Base-by-base conservation (phyloP, 2,797 vertebrate genomes). In the Micromesistius poutassou region DNA sequence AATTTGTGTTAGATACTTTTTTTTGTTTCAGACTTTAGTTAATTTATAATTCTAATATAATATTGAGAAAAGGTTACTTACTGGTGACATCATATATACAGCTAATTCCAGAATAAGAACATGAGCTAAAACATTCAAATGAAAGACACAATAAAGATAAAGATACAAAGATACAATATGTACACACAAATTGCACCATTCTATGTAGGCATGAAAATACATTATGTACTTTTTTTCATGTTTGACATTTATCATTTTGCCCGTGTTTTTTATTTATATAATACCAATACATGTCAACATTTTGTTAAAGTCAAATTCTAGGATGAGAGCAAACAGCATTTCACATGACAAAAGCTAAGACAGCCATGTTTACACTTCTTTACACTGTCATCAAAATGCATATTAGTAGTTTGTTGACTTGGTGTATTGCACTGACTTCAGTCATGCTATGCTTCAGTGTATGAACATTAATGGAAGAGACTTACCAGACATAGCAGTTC, bases 401-500 rank as follows among this genome's bases (percentile, higher is more conserved):
- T 50, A 22, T 55, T 55, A 22, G 46, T 19, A 3, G 40, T 42
- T 42, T 13, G 12, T 42, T 42, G 40, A 35, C 5, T 35, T 42
- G 14, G 12, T 42, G 40, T 42, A 42, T 42, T 38, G 36, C 50
- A 55, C n/a, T 55, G 19, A 55, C 14, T 55, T 6, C 33, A 35
- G 33, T 5, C 55, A 62, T 62, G n/a, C 55, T 62, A 71, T 71
- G 12, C 30, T 71, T 13, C 66, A 70, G 68, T 70, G 30, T 33
- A 33, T 7, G 14, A 28, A 31, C 30, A 33, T 71, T 36, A 14
- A 73, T 30, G 62, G 73, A 30, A 70, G 19, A 80, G 62, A 89
- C 94, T 79, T 94, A 98, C 97, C 97, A 98, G 81, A 74, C 77
- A 6, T 93, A 72, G 85, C 97, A 98, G 89, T 95, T 95, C 25